Conservation (phyloP, 2,113 vertebrate species). For the Corapipo altera region DNA sequence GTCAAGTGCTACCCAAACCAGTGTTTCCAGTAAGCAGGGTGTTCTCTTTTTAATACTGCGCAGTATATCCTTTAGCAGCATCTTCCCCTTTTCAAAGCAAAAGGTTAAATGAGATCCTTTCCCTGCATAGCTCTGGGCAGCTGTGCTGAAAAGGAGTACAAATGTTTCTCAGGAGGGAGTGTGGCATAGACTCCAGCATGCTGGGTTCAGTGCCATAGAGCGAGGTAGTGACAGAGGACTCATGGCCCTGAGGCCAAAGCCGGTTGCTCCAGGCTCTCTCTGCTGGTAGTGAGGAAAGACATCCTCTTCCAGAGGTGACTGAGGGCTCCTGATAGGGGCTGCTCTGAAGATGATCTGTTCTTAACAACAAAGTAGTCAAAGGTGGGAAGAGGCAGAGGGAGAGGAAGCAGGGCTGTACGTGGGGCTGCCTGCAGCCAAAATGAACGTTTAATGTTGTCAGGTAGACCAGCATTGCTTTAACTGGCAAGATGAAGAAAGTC, state of each 20-base stretch:
- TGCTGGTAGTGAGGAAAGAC: neutral
- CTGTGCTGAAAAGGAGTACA: neutral
- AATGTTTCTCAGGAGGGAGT: neutral
- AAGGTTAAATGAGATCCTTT: neutral
- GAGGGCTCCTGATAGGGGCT: neutral
- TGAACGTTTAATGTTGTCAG: neutral
- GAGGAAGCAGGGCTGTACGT: neutral
- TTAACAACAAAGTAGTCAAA: neutral
- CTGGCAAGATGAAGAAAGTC: neutral
- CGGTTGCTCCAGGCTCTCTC: neutral
- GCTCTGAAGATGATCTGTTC: neutral
- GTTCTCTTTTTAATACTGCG: neutral
- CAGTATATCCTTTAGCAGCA: neutral
- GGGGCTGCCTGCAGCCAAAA: neutral
- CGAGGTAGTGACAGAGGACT: fast-evolving
- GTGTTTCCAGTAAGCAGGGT: neutral
- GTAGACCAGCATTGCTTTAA: neutral
- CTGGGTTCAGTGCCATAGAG: neutral
- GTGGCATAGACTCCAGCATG: neutral
- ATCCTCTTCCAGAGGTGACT: neutral
- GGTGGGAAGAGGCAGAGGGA: neutral
- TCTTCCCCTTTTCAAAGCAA: neutral
- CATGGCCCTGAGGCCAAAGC: neutral
- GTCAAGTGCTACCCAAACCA: neutral
- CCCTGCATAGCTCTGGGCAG: neutral